Conservation (phyloP, 2,113 vertebrate genomes). For the Bos taurus region ARS-UCD2.0 NC_037335.1:45164001-45164500, state of each 20-base stretch:
- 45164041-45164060: neutral
- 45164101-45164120: neutral
- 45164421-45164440: neutral
- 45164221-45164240: neutral
- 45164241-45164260: neutral
- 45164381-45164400: neutral
- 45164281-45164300: neutral
- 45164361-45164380: neutral
- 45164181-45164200: neutral
- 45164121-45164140: neutral
- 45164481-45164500: neutral
- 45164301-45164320: neutral
- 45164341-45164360: neutral
- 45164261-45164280: neutral
- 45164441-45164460: neutral
- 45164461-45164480: neutral
- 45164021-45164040: neutral
- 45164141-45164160: neutral
- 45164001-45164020: neutral
- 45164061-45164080: neutral
- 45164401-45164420: neutral
- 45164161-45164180: neutral
- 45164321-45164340: neutral
- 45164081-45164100: neutral
- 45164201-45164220: neutral